Conservation (phyloP, 1,140 invertebrate species). For the Drosophila novamexicana region DNA sequence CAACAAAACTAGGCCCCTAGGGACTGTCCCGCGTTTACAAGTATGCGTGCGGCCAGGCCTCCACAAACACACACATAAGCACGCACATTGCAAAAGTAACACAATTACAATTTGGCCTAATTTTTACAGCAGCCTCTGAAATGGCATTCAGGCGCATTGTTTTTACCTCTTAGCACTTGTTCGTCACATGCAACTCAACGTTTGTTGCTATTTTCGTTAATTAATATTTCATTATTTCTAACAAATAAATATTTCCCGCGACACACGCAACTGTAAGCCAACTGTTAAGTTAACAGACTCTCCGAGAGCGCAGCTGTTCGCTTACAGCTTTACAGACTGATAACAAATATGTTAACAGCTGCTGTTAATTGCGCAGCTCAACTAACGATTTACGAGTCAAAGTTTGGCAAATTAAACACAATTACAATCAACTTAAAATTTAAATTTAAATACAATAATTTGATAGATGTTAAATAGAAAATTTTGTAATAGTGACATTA, state of each 20-base stretch:
- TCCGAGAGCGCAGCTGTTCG: slow-evolving; percentile 8
- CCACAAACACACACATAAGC: slow-evolving; percentile 33
- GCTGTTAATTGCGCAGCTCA: background rate
- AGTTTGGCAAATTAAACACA: too few species aligned
- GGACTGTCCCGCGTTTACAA: slow-evolving; percentile 33
- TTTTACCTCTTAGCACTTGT: slow-evolving; percentile 24
- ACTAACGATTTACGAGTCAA: background rate
- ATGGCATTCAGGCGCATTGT: slow-evolving; percentile 35
- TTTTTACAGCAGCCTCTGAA: slow-evolving; percentile 36
- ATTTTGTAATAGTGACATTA: background rate
- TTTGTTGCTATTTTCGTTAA: slow-evolving; percentile 1
- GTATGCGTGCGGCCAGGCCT: slow-evolving; percentile 54
- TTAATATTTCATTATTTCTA: slow-evolving; percentile 1
- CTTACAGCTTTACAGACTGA: background rate
- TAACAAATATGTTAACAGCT: slow-evolving; percentile 2
- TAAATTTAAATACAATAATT: background rate
- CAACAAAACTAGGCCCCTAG: slow-evolving; percentile 17
- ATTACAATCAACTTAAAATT: background rate
- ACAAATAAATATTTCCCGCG: slow-evolving; percentile 34
- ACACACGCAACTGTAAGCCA: slow-evolving; percentile 9
- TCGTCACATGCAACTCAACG: background rate
- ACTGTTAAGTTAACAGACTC: slow-evolving; percentile 11
- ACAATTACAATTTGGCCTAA: slow-evolving; percentile 52
- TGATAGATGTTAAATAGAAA: background rate
- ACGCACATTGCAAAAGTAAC: slow-evolving; percentile 38